Conservation (phyloP, 2,797 vertebrate species). For the Loriculus beryllinus region DNA sequence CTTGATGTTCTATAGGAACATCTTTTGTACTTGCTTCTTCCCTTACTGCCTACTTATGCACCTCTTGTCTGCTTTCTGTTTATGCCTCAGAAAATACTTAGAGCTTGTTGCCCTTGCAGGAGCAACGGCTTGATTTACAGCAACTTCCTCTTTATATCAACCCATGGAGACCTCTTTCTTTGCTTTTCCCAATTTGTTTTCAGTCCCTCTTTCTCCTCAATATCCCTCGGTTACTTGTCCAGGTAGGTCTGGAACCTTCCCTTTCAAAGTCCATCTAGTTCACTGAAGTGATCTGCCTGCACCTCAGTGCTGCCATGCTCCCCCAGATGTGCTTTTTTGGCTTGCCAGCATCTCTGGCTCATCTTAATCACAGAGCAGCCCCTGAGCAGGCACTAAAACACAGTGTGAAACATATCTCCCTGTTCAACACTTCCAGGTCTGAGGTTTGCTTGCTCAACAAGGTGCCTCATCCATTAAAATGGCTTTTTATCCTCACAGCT, state of each 20-base stretch:
- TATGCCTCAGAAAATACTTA: neutral
- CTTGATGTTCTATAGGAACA: neutral
- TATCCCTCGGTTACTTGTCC: neutral
- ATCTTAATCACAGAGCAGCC: neutral
- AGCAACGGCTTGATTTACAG: neutral
- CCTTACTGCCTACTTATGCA: neutral
- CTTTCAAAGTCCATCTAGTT: neutral
- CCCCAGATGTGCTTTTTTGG: neutral
- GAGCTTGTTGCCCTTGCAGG: neutral
- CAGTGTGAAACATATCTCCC: neutral
- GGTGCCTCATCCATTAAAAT: neutral
- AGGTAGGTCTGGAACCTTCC: neutral
- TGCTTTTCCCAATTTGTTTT: neutral
- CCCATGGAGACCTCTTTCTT: neutral
- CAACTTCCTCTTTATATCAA: neutral
- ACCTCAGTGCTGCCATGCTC: rapidly evolving
- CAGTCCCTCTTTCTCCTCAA: neutral
- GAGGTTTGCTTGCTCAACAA: neutral
- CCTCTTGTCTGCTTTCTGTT: neutral
- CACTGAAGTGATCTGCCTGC: neutral
- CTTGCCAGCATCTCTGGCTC: neutral
- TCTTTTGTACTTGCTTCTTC: neutral
- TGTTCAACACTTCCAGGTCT: neutral
- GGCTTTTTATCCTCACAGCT: rapidly evolving
- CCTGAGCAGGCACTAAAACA: neutral